Evolutionary conservation across 2,797 vertebrate species (phyloP), one percentile per base, ranked within the genome.

Genomic region (Triplophysa yarkandensis): DNA sequence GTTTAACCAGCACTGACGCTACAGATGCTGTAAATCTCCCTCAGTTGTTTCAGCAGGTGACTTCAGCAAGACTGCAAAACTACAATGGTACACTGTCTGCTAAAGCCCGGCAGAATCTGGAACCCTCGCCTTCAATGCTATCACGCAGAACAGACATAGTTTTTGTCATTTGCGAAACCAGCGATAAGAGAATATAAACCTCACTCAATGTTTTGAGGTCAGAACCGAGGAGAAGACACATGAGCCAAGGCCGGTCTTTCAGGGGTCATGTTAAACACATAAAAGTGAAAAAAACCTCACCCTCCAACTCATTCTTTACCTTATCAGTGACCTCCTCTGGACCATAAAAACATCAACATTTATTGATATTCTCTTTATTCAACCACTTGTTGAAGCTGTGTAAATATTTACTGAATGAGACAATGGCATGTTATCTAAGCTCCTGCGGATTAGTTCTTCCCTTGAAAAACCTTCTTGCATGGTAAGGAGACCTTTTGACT

Each of bases 371-470:
- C n/a, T n/a, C 34, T 54, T 17, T 10, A 13, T 62, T 73, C 36
- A 44, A 54, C 16, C 13, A 19, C 34, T 72, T 25, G 17, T 21
- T 73, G 41, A 21, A 43, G 25, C 25, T 2, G 36, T 54, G 71
- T 65, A 73, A 73, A 73, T 73, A 73, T 73, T 73, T 73, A 65
- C 71, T 13, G 34, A 65, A 55, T 73, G 48, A 73, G 61, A 73
- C 71, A 65, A 73, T 55, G 71, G 36, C 19, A 43, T 55, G 48
- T 65, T 55, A 64, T 73, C 71, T 55, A 16, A 41, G 30, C 36
- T 65, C 52, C 27, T 2, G 0, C 48, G 54, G 27, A 61, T 43
- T 73, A 64, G 34, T 8, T 41, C 43, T 57, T 55, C 23, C n/a
- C 34, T 72, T 41, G 61, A 43, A 46, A 64, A 44, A 55, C 63